Evolutionary conservation across 92 coral and sea anemone genomes (phyloP).

Genomic region (Epizoanthus scotinus): DNA sequence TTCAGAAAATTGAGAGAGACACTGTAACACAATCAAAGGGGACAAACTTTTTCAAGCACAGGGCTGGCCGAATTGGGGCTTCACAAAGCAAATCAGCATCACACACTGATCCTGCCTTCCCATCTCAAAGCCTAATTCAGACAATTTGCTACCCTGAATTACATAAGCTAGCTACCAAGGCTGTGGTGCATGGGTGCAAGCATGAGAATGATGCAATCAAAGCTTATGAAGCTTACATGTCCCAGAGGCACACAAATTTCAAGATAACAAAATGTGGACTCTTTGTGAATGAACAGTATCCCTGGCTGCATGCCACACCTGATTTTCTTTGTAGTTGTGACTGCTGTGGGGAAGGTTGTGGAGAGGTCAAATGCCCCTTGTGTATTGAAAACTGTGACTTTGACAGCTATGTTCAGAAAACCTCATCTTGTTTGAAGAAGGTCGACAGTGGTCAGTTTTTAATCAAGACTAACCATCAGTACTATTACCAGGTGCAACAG

Average conservation of each 20-base stretch:
- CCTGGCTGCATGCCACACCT: conserved; percentile 71
- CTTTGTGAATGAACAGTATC: conserved; percentile 48
- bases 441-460: neutral
- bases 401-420: conserved; percentile 24
- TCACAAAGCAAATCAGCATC: conserved; percentile 52
- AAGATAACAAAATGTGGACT: conserved; percentile 47
- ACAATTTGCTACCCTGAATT: conserved; percentile 46
- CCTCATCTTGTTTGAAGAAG: conserved; percentile 46
- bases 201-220: conserved; percentile 42
- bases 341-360: conserved; percentile 78
- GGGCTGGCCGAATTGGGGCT: conserved; percentile 61
- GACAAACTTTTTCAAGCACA: conserved; percentile 41
- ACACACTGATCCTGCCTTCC: conserved; percentile 43
- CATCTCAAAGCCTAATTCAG: conserved; percentile 57
- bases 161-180: conserved; percentile 30
- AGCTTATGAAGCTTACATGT: conserved; percentile 47
- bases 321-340: conserved; percentile 62
- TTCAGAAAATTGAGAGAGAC: conserved; percentile 53
- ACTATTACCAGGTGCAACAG: conserved; percentile 55
- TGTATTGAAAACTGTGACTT: conserved; percentile 50
- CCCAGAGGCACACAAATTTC: conserved; percentile 42
- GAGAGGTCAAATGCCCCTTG: conserved; percentile 69
- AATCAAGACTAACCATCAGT: conserved; percentile 20
- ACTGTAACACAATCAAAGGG: conserved; percentile 40
- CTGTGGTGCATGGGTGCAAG: conserved; percentile 45